These are phyloP conservation scores for Melanophora roralis DNA, from an alignment of 2,888 invertebrate genomes.

Conservation along the genomic window DNA sequence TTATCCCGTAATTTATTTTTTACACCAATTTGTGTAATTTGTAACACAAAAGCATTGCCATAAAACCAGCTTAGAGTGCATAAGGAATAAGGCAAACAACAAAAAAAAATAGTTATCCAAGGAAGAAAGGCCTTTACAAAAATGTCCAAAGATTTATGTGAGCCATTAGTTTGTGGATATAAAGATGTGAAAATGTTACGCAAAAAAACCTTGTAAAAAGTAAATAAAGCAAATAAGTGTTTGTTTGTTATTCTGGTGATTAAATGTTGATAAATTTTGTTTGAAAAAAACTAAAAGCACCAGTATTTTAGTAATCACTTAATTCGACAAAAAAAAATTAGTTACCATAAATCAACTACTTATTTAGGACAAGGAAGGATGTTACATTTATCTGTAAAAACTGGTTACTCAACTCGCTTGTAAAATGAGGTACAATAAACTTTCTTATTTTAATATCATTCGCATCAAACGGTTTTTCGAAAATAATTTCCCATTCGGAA, in stretches of 20 bases:
- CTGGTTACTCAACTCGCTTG: no score
- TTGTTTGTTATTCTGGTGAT: slow-evolving; percentile 3
- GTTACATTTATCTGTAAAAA: no score
- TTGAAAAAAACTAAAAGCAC: background rate
- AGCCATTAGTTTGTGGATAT: slow-evolving; percentile 24
- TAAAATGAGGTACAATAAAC: no score
- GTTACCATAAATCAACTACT: no score
- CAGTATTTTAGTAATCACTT: background rate
- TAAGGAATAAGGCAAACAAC: background rate
- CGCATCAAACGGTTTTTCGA: no score
- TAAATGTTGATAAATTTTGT: slow-evolving; percentile 16
- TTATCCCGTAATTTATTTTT: slow-evolving; percentile 35
- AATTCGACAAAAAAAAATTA: background rate
- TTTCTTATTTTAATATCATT: no score
- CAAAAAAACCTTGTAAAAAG: background rate
- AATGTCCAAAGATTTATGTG: slow-evolving; percentile 40
- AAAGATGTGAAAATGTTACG: no score
- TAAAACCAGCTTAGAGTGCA: slow-evolving; percentile 9
- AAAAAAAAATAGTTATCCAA: background rate
- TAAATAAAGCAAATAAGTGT: background rate
- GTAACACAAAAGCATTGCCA: slow-evolving; percentile 1
- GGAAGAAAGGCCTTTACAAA: slow-evolving; percentile 9
- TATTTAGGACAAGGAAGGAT: no score
- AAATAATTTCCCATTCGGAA: no score
- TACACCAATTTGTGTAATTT: slow-evolving; percentile 40